Conservation (phyloP, 2,888 invertebrate genomes). For the Paralinhomoeus sp. region DNA sequence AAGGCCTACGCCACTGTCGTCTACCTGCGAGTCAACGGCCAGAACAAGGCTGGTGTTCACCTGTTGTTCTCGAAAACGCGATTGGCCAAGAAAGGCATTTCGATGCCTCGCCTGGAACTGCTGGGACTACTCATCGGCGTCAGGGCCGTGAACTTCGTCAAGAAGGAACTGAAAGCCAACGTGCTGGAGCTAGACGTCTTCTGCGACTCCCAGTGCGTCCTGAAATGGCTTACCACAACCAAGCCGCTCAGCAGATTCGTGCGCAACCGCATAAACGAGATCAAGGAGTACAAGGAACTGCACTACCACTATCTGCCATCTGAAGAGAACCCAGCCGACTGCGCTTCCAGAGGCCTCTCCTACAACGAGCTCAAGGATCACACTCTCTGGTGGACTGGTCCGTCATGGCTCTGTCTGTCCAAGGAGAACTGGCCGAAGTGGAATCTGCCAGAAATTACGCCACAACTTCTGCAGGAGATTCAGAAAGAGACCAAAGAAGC, state of each 20-base stretch:
- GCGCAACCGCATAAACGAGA: background rate
- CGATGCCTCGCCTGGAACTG: too few relatives aligned
- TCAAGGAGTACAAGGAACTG: background rate
- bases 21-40: too few relatives aligned
- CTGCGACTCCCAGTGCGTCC: background rate
- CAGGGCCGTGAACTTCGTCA: background rate
- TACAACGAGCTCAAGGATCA: too few relatives aligned
- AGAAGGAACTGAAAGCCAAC: background rate
- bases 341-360: too few relatives aligned
- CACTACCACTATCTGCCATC: background rate
- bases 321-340: background rate
- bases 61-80: too few relatives aligned
- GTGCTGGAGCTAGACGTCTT: background rate
- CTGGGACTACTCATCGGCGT: background rate
- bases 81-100: too few relatives aligned
- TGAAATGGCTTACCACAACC: background rate
- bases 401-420: background rate
- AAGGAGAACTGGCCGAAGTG: background rate
- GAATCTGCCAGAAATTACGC: background rate
- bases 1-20: too few relatives aligned
- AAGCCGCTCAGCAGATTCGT: background rate
- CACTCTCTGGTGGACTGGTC: background rate
- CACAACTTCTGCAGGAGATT: background rate
- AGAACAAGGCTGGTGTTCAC: too few relatives aligned
- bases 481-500: too few relatives aligned